phyloP scores from a whole-genome alignment of 2,888 invertebrate genomes.

The Digitonthophagus gazella region DNA sequence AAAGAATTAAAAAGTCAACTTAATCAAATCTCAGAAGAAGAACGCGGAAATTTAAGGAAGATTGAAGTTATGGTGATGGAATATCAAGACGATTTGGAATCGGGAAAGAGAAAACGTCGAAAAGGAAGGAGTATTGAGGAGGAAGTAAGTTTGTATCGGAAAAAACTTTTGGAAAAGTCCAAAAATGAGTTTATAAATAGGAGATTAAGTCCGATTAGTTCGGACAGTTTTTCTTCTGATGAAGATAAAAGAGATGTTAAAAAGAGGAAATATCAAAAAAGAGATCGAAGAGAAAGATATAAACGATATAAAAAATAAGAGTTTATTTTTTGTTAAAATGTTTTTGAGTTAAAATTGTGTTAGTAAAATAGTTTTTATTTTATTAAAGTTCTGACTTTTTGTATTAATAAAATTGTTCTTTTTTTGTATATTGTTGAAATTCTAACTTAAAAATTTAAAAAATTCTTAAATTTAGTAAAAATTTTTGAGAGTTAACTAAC shows the following conservation, averaged over 20 bases:
- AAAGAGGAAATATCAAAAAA: conserved; percentile 22
- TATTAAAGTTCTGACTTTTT: no score
- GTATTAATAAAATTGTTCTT: no score
- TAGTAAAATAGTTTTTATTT: background rate
- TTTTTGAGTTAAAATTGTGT: background rate
- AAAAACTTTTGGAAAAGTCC: conserved; percentile 67
- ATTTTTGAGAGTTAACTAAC: no score
- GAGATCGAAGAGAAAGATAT: conserved; percentile 23
- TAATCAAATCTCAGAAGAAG: conserved; percentile 41
- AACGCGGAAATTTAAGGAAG: conserved; percentile 65
- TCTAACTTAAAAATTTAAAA: no score
- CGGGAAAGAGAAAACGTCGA: conserved; percentile 67
- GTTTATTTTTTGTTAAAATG: background rate
- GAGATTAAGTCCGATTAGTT: conserved; percentile 29
- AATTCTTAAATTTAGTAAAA: no score
- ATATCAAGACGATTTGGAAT: conserved; percentile 90
- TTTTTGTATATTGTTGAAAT: no score
- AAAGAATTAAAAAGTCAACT: conserved; percentile 52
- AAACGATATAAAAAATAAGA: conserved; percentile 21
- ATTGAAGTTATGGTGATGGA: conserved; percentile 89
- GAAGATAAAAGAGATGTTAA: conserved; percentile 28
- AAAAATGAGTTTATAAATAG: conserved; percentile 30
- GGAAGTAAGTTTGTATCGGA: conserved; percentile 81
- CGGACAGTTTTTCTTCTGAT: conserved; percentile 29
- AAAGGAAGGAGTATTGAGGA: conserved; percentile 66